Evolutionary conservation across 2,797 vertebrate species (phyloP), one percentile per base, ranked within the genome.

Genomic region (Echeneis naucrates): DNA sequence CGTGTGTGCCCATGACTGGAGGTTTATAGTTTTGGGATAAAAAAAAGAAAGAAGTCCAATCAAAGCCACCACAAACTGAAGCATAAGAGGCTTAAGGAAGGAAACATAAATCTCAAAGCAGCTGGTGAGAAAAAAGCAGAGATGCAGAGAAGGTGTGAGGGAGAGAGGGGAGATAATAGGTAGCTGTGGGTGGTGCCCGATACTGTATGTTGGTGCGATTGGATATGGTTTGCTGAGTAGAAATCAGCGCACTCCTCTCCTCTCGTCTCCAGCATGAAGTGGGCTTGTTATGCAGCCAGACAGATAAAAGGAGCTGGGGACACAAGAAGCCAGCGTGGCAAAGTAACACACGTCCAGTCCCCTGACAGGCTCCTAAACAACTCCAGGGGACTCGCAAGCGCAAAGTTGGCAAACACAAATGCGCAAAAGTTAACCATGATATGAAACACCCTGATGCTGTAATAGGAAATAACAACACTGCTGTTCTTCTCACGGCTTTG

Each of bases 171-270:
- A 77, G 80, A 86, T 85, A 91, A 87, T 86, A 73, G 84, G 82
- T 70, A 72, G 88, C 80, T 69, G 78, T 80, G 85, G 77, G 71
- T 82, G 75, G 74, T 50, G 68, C 61, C 70, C 30, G 71, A 68
- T 83, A 80, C 82, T 86, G 82, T 83, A 83, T 80, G 90, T 88
- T 67, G 51, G 69, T 60, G 51, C 78, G 63, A 92, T 88, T 90
- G 88, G 90, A 88, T 72, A 70, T 53, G 89, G 80, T 83, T 45
- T 81, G 73, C 67, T 88, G 90, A 88, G 77, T 73, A 62, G 57
- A 83, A 82, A 78, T 51, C 70, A 37, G 67, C 60, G 0, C 53
- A 64, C 75, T 71, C 32, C 65, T 24, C 68, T 24, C 7, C 27
- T 35, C 68, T 54, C 53, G 45, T 69, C 59, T 66, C 62, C 75